phyloP scores from a whole-genome alignment of 2,797 vertebrate species.

The Typhlichthys subterraneus region DNA sequence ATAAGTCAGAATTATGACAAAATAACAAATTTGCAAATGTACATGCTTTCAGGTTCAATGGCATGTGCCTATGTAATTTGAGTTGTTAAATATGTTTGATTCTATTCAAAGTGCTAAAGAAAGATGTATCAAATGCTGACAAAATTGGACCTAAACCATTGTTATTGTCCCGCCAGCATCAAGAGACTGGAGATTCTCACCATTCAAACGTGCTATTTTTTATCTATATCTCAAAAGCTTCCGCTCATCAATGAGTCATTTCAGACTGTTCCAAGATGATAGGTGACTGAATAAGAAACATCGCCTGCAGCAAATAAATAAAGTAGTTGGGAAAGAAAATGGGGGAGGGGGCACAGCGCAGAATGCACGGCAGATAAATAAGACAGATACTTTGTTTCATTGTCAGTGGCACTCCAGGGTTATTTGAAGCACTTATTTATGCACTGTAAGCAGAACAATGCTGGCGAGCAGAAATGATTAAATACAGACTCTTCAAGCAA shows the following conservation, averaged over 20 bases:
- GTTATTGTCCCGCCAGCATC: slow-evolving; percentile 58
- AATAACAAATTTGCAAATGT: too few species aligned
- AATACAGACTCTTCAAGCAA: slow-evolving; percentile 93
- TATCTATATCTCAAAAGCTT: slow-evolving; percentile 83
- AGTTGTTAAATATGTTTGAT: slow-evolving; percentile 19
- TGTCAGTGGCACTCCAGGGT: slow-evolving; percentile 94
- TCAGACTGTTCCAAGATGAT: slow-evolving; percentile 85
- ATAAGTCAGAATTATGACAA: neutral
- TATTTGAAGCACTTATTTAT: slow-evolving; percentile 98
- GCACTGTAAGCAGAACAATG: slow-evolving; percentile 99
- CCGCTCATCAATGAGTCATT: slow-evolving; percentile 83
- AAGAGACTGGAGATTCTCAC: slow-evolving; percentile 69
- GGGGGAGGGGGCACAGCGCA: slow-evolving; percentile 69
- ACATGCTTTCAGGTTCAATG: neutral
- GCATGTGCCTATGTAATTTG: neutral
- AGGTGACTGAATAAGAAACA: slow-evolving; percentile 86
- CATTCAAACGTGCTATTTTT: slow-evolving; percentile 74
- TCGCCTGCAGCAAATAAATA: slow-evolving; percentile 84
- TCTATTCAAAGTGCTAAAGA: slow-evolving; percentile 40
- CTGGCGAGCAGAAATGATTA: slow-evolving; percentile 94
- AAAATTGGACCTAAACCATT: slow-evolving; percentile 33
- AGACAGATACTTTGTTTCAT: slow-evolving; percentile 94
- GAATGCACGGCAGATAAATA: slow-evolving; percentile 93
- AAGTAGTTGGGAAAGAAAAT: slow-evolving; percentile 56
- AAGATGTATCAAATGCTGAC: slow-evolving; percentile 33